Evolutionary conservation across 1,140 invertebrate species (phyloP).

Genomic region (Asobara japonica): DNA sequence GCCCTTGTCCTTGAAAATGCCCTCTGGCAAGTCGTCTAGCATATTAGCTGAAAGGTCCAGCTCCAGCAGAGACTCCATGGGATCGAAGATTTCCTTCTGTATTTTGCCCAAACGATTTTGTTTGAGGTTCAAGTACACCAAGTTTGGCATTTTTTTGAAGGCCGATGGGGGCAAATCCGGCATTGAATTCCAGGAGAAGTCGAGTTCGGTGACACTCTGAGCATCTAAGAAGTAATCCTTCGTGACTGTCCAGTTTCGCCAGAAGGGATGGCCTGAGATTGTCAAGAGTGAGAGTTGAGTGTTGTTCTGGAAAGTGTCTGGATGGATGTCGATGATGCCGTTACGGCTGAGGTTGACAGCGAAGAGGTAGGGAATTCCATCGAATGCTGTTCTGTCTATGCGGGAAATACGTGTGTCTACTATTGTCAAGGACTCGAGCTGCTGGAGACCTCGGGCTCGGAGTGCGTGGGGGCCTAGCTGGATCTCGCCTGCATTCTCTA

Average conservation of each 20-base stretch:
- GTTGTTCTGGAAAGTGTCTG: constrained; percentile 74
- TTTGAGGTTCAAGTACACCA: constrained; percentile 73
- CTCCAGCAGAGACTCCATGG: constrained; percentile 71
- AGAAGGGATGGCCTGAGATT: constrained; percentile 73
- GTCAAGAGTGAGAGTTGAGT: constrained; percentile 72
- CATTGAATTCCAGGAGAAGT: constrained; percentile 74
- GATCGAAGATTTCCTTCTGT: constrained; percentile 70
- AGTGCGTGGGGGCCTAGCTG: constrained; percentile 54
- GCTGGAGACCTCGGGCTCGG: constrained; percentile 52
- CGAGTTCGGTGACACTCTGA: constrained; percentile 73
- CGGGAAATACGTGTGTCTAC: constrained; percentile 55
- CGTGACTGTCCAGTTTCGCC: constrained; percentile 39
- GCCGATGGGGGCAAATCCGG: constrained; percentile 69
- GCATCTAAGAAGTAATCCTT: constrained; percentile 70
- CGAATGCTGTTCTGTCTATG: constrained; percentile 70
- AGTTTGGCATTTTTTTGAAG: constrained; percentile 70
- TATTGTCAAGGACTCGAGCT: constrained; percentile 60
- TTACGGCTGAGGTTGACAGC: constrained; percentile 75
- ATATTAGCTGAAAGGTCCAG: constrained; percentile 74
- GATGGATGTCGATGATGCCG: constrained; percentile 70
- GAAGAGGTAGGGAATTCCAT: constrained; percentile 72
- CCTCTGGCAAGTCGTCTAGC: constrained; percentile 68
- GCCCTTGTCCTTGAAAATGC: constrained; percentile 70
- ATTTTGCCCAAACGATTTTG: constrained; percentile 72
- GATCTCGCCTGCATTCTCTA: constrained; percentile 53